Base-by-base conservation (phyloP, 2,888 invertebrate species). In the Drosophila merina region DNA sequence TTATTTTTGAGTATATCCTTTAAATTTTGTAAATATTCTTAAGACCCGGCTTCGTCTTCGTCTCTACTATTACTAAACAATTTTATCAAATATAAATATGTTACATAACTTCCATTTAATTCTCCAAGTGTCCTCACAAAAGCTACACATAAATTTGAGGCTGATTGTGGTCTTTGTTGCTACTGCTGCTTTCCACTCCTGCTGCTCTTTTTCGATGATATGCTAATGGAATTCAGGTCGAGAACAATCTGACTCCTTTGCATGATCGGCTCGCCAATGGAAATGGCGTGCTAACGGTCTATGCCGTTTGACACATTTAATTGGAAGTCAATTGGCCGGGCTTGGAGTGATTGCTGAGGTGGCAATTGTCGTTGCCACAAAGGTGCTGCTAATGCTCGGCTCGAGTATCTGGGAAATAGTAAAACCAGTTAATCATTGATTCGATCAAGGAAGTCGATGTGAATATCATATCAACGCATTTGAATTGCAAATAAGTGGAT, bases 281-380 rank as follows among this genome's bases (percentile, higher is more conserved):
- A 44, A 36, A 36, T 47, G 62, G 72, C 66, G 45, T 77, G 70
- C 30, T 67, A 50, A 63, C 63, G 57, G 76, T 40, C 49, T 50
- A 58, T 49, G 51, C 52, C 44, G 60, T 60, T 64, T 72, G 82
- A 75, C 73, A 77, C 75, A 74, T 79, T 82, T 85, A 85, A 82
- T 82, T 82, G 82, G 77, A 81, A 81, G 71, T 81, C 74, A 85
- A 85, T 85, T 85, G 81, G 62, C 47, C 48, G 26, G 79, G 64
- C 45, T 30, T 25, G 20, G 57, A 70, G 57, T 55, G 68, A 73
- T 57, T 79, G 56, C 52, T 42, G 52, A 57, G 48, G 54, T 70
- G 69, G 60, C 60, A 69, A 70, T 60, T 42, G 69, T 28, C 26
- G 45, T 7, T 60, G 47, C 51, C 55, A 54, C 68, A 68, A 60